Conservation (phyloP, 2,888 invertebrate species). For the Callyntrura sp. region DNA sequence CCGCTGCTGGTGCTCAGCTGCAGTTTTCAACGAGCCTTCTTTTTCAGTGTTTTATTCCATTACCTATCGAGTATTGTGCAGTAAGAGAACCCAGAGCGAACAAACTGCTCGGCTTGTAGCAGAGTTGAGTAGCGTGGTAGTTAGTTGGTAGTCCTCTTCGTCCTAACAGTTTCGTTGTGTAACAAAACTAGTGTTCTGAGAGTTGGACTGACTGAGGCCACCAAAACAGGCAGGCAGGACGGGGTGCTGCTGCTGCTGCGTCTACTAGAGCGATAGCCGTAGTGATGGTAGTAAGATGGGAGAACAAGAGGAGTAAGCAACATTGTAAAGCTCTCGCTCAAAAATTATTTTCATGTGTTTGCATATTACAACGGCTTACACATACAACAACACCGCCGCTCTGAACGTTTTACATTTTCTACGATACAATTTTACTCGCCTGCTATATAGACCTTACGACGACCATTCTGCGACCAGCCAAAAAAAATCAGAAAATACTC, state of each 20-base stretch:
- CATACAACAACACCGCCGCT: neutral
- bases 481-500: slow-evolving; percentile 48
- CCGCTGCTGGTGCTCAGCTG: neutral
- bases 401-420: neutral
- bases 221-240: slow-evolving; percentile 69
- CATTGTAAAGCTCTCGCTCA: slow-evolving; percentile 60
- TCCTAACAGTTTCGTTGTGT: slow-evolving; percentile 28
- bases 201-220: slow-evolving; percentile 64
- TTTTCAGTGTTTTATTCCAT: neutral
- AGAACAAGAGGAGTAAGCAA: slow-evolving; percentile 59
- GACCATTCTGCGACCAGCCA: neutral
- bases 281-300: slow-evolving; percentile 56
- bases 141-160: slow-evolving; percentile 25
- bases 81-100: neutral
- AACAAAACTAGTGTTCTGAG: slow-evolving; percentile 61
- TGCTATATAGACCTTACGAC: neutral
- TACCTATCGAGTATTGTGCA: slow-evolving; percentile 30
- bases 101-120: slow-evolving; percentile 12
- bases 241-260: slow-evolving; percentile 66
- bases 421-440: neutral
- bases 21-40: neutral
- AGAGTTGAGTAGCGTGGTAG: neutral
- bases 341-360: slow-evolving; percentile 45
- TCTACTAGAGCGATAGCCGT: slow-evolving; percentile 37
- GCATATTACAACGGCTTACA: neutral